These are phyloP conservation scores for Folsomia manolachei DNA, from an alignment of 2,888 invertebrate genomes.

Conservation along the genomic window DNA sequence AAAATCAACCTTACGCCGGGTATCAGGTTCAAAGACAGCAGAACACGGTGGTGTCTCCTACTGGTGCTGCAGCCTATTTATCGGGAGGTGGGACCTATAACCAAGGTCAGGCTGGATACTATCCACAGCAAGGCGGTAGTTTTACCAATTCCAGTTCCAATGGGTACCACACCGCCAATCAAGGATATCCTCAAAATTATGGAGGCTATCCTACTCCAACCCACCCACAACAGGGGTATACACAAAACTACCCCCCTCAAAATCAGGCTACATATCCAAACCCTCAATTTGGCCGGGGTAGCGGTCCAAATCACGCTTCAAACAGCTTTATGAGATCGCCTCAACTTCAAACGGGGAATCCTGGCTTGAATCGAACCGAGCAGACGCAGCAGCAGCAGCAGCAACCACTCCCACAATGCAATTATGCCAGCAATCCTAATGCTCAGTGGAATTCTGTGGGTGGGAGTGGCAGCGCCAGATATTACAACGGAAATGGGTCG, in stretches of 20 bases:
- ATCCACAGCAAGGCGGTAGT: background rate
- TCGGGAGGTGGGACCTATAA: background rate
- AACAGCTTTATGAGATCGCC: background rate
- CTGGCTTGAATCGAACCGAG: conserved; percentile 22
- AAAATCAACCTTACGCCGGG: conserved; percentile 24
- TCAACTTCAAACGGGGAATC: conserved; percentile 27
- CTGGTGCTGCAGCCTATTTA: conserved; percentile 17
- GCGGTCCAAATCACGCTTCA: background rate
- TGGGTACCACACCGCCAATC: background rate
- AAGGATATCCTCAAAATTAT: background rate
- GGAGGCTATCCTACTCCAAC: background rate
- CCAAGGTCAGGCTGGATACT: background rate
- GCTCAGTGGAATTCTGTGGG: conserved; percentile 23
- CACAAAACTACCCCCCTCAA: conserved; percentile 35
- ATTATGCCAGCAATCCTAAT: conserved; percentile 10
- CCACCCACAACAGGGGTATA: background rate
- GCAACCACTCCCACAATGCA: too few species aligned
- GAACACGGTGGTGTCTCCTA: conserved; percentile 29
- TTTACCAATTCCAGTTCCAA: background rate
- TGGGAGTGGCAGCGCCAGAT: conserved; percentile 11
- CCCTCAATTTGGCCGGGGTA: conserved; percentile 19
- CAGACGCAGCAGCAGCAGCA: too few species aligned
- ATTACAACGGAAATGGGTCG: conserved; percentile 26
- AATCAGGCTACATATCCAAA: conserved; percentile 5
- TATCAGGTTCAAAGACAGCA: background rate